phyloP scores from a whole-genome alignment of 2,888 invertebrate genomes.

The Beris morrisii region DNA sequence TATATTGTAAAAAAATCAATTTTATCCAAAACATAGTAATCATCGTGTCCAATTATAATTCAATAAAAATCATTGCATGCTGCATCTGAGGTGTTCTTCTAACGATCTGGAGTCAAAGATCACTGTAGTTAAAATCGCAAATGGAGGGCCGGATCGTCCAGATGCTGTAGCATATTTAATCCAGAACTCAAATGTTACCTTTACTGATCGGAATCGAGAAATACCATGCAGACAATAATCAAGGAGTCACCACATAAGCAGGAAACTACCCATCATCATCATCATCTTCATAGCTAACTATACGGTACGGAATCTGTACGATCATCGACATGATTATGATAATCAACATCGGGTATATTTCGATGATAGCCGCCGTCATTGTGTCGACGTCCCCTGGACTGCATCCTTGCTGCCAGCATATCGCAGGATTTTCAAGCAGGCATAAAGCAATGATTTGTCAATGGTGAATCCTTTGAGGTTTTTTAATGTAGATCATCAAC shows the following conservation, averaged over 20 bases:
- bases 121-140: too few relatives aligned
- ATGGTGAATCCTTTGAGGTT: constrained; percentile 20
- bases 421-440: neutral
- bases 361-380: constrained; percentile 3
- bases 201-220: too few relatives aligned
- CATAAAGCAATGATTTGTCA: constrained; percentile 17
- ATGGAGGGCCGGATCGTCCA: too few relatives aligned
- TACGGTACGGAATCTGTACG: constrained; percentile 8
- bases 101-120: too few relatives aligned
- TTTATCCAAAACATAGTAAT: constrained; percentile 27
- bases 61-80: constrained; percentile 20
- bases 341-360: constrained; percentile 3
- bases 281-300: constrained; percentile 14
- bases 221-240: too few relatives aligned
- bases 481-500: constrained; percentile 23
- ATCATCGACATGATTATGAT: constrained; percentile 20
- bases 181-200: too few relatives aligned
- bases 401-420: neutral
- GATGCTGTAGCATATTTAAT: too few relatives aligned
- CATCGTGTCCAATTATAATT: constrained; percentile 28
- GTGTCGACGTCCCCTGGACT: neutral
- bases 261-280: constrained; percentile 25
- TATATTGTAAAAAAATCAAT: constrained; percentile 18
- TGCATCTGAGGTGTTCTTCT: neutral
- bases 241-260: constrained; percentile 20